Evolutionary conservation across 2,113 vertebrate species (phyloP), one percentile per base, ranked within the genome.

Genomic region (Rhinolophus ferrumequinum): DNA sequence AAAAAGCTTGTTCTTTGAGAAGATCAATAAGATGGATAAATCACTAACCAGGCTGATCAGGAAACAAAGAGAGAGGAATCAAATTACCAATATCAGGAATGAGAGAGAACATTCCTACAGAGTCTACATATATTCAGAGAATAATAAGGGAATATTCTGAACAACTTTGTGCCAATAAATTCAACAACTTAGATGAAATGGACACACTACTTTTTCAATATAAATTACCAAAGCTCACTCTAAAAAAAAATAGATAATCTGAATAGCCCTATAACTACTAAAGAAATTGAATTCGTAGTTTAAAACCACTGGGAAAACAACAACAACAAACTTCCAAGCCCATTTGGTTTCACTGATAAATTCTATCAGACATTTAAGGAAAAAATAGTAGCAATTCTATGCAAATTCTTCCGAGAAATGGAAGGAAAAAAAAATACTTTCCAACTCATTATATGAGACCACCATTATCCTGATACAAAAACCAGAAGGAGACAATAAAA

Each of bases 381-480:
- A 44, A 44, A 54, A 84, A 54, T 16, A 79, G 90, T 79, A n/a
- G 22, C n/a, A 86, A 60, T 41, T 72, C 26, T 77, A 28, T 58
- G 50, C 30, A 75, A 89, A 94, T 5, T n/a, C 15, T 85, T 56
- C 50, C 50, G 77, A 10, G 66, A 82, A 94, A 88, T 5, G 44
- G 8, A 82, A 73, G 10, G 73, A n/a, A 22, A 85, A 85, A 85
- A 21, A 26, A 77, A 86, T 85, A 66, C 26, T 76, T 76, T 90
- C 80, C 28, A 66, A 38, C 26, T 84, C 70, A 44, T 66, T 66
- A 41, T 50, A 54, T 19, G 70, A 75, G n/a, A 16, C 70, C 21
- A 86, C 83, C 62, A 69, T 87, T 80, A 70, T 80, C 75, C 33
- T 72, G 81, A 86, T 72, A 50, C 24, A 79, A 91, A 95, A 90